Conservation (phyloP, 2,888 invertebrate genomes). For the Luperina nickerlii region DNA sequence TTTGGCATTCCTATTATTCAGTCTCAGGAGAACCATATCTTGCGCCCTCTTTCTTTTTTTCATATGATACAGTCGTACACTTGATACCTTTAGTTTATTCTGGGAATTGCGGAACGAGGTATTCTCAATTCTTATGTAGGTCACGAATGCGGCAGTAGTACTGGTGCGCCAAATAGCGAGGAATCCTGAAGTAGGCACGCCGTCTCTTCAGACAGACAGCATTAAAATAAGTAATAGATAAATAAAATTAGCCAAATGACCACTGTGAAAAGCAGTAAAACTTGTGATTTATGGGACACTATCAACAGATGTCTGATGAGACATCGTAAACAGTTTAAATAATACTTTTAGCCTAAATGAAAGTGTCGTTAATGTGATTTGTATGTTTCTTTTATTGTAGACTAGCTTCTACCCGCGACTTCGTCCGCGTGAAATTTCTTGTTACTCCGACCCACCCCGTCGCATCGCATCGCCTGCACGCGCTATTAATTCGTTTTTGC, state of each 20-base stretch:
- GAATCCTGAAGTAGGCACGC: constrained; percentile 63
- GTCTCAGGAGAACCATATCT: constrained; percentile 38
- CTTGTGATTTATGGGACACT: constrained; percentile 70
- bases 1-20: constrained; percentile 23
- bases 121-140: constrained; percentile 52
- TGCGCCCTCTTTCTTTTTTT: constrained; percentile 30
- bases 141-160: constrained; percentile 64
- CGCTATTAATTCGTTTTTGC: too few species aligned
- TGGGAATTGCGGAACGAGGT: constrained; percentile 39
- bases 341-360: constrained; percentile 56
- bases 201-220: constrained; percentile 62
- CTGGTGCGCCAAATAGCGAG: constrained; percentile 57
- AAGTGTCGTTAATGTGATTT: constrained; percentile 42
- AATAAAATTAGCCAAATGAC: constrained; percentile 67
- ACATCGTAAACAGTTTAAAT: constrained; percentile 63
- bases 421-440: too few species aligned
- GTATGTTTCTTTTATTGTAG: neutral
- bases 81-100: constrained; percentile 41
- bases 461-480: too few species aligned
- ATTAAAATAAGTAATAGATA: constrained; percentile 70
- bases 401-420: too few species aligned
- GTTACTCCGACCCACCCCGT: too few species aligned
- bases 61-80: constrained; percentile 32
- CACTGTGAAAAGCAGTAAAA: constrained; percentile 72
- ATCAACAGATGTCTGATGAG: constrained; percentile 67